Evolutionary conservation across 2,113 vertebrate genomes (phyloP).

Genomic region (Columba livia): DNA sequence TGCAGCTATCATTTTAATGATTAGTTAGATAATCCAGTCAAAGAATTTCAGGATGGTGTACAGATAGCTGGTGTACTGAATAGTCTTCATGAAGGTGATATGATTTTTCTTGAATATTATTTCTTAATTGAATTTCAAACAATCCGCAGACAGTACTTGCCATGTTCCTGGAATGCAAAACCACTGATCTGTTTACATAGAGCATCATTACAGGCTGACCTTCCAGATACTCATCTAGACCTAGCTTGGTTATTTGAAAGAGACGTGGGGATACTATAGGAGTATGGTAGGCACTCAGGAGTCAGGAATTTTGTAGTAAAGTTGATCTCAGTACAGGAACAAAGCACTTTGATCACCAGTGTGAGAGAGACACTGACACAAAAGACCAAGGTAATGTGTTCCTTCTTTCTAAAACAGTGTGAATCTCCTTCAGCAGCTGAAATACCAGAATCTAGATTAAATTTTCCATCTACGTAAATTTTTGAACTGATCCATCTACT

Average conservation of each 20-base stretch:
- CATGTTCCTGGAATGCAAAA: neutral
- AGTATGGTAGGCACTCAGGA: neutral
- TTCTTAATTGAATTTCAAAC: neutral
- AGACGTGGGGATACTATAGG: neutral
- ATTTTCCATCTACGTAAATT: neutral
- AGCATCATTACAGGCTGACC: neutral
- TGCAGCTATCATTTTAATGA: neutral
- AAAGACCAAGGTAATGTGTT: rapidly evolving
- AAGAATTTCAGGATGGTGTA: neutral
- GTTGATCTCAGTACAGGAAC: neutral
- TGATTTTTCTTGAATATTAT: neutral
- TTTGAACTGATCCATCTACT: neutral
- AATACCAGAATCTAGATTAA: neutral
- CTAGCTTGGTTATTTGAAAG: neutral
- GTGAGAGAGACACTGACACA: neutral
- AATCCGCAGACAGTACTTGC: neutral
- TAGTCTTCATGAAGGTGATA: neutral
- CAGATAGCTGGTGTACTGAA: neutral
- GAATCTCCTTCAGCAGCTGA: neutral
- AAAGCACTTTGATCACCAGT: neutral
- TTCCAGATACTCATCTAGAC: neutral
- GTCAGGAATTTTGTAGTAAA: neutral
- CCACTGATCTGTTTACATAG: neutral
- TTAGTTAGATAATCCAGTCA: neutral
- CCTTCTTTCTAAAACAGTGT: neutral